Evolutionary conservation across 2,888 invertebrate genomes (phyloP).

Genomic region (Malthinus flaveolus): DNA sequence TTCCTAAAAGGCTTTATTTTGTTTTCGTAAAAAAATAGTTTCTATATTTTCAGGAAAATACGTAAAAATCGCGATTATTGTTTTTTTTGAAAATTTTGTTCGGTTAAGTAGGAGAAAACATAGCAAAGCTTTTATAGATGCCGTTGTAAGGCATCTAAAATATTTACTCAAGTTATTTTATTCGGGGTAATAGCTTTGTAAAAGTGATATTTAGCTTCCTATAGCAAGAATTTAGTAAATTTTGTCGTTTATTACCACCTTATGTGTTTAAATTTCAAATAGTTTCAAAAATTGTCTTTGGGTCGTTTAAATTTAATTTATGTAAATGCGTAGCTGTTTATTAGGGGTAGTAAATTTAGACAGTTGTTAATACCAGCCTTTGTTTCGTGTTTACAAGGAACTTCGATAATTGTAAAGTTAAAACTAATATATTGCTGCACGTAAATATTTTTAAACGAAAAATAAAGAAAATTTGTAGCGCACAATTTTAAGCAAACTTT

Average conservation of each 20-base stretch:
- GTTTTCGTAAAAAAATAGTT: no score
- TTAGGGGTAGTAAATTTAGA: conserved; percentile 14
- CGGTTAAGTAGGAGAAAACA: not conserved
- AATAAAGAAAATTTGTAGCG: not conserved
- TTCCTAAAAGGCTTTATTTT: no score
- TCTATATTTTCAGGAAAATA: no score
- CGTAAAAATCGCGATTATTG: no score
- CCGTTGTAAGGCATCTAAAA: not conserved
- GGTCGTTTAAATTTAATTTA: not conserved
- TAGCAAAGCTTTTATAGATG: not conserved
- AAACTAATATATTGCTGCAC: not conserved
- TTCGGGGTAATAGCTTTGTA: not conserved
- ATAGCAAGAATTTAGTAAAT: no score
- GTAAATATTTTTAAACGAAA: not conserved
- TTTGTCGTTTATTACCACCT: no score
- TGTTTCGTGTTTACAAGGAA: conserved; percentile 21
- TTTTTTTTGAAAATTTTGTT: no score
- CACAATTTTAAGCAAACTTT: not conserved
- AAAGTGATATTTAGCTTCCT: no score
- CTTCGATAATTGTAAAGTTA: conserved; percentile 2
- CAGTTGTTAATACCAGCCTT: conserved; percentile 16
- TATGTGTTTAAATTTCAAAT: no score
- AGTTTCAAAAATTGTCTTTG: no score
- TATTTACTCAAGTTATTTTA: conserved; percentile 5
- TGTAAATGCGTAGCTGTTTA: conserved; percentile 14